phyloP scores from a whole-genome alignment of 2,888 invertebrate species.

The Coronaproctus castanopsis region DNA sequence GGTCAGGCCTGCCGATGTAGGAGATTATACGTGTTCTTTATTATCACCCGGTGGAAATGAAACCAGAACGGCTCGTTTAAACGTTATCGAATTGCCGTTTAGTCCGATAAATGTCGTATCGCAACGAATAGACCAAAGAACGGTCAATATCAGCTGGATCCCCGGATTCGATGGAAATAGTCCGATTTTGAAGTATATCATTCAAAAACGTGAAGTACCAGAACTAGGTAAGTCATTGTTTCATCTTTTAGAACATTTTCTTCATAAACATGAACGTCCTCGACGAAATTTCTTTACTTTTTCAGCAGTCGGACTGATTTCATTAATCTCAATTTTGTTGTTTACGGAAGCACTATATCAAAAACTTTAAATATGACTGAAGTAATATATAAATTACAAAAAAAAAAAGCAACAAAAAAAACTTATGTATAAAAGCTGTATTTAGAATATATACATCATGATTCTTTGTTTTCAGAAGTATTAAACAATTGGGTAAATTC shows the following conservation, averaged over 20 bases:
- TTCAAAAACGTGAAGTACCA: constrained; percentile 75
- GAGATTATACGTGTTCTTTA: constrained; percentile 78
- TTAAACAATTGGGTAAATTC: too few relatives aligned
- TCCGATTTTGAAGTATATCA: constrained; percentile 74
- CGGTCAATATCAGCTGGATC: constrained; percentile 83
- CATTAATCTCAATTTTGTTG: too few relatives aligned
- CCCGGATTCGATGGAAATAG: constrained; percentile 95
- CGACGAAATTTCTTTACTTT: too few relatives aligned
- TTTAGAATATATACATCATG: too few relatives aligned
- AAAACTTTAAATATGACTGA: too few relatives aligned
- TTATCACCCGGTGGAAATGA: constrained; percentile 83
- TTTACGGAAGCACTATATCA: too few relatives aligned
- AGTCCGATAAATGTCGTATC: constrained; percentile 77
- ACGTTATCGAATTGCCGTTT: constrained; percentile 87
- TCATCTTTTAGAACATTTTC: not conserved
- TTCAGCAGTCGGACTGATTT: too few relatives aligned
- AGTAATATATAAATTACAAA: too few relatives aligned
- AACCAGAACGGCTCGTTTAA: constrained; percentile 58
- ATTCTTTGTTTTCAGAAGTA: too few relatives aligned
- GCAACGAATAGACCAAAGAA: constrained; percentile 40
- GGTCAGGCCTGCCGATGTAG: constrained; percentile 78
- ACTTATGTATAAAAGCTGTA: too few relatives aligned
- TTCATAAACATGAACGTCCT: too few relatives aligned
- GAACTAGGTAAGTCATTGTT: constrained; percentile 55
- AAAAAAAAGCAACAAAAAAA: too few relatives aligned